Base-by-base conservation (phyloP, 2,888 invertebrate species). In the Augochlorella aurata region DNA sequence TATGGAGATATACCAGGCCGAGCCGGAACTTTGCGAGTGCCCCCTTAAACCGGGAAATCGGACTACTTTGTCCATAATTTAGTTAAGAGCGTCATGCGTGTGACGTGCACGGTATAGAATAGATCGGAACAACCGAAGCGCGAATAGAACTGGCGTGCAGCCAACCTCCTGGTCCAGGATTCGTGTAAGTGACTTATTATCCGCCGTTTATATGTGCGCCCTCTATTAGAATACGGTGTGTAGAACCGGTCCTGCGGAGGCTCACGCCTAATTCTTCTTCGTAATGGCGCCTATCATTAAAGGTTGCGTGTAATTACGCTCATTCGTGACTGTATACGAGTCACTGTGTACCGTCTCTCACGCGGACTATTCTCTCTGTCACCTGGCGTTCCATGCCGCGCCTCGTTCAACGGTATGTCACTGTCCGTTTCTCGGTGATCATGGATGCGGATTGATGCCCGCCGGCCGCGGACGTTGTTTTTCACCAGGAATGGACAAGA, bases 11-110 rank as follows among this genome's bases (percentile, higher is more conserved):
- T 86, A 77, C 69, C 72, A 47, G 47, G 29, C 67, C 63, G 71
- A 74, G 58, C 69, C 76, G 82, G 82, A 92, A 92, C 88, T 92
- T 90, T 87, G 89, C 89, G 90, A 91, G 91, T 91, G 90, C 89
- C 89, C 89, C 91, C 90, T 90, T 90, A 91, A 90, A 88, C 88
- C 88, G 86, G 88, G 90, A 88, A 92, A 92, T 93, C 92, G 91
- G 86, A 92, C 91, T 91, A 93, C 93, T 93, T 93, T 93, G 92
- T 93, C 93, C 93, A 93, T 93, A 93, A 93, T 93, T 93, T 93
- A 93, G 93, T 92, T 93, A 93, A 93, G 93, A 92, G 93, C 92
- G 93, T 93, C 93, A 93, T 93, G 93, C 93, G 93, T 93, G 93
- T 93, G 93, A 93, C 93, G 91, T 91, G 92, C 86, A 89, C 90